phyloP scores from a whole-genome alignment of 2,888 invertebrate genomes.

The Beris morrisii region DNA sequence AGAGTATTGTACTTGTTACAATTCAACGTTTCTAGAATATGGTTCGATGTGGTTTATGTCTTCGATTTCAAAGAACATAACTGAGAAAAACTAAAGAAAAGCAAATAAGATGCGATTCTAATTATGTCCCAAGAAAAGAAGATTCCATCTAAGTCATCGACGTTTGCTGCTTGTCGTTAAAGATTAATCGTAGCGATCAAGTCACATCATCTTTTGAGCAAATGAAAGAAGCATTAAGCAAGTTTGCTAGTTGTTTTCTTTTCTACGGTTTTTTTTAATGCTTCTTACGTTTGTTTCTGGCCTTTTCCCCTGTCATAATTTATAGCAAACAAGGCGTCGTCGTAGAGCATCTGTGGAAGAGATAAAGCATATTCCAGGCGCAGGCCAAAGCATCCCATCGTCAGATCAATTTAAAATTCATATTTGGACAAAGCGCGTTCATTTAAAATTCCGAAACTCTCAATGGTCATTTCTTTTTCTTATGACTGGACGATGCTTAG shows the following conservation, averaged over 20 bases:
- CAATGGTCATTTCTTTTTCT: slow-evolving; percentile 8
- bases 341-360: neutral
- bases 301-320: slow-evolving; percentile 32
- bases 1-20: too few species aligned
- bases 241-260: neutral
- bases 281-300: neutral
- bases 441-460: slow-evolving; percentile 36
- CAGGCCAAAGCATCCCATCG: neutral
- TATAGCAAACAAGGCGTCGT: slow-evolving; percentile 27
- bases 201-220: slow-evolving; percentile 34
- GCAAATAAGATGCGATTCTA: neutral
- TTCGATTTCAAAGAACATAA: too few species aligned
- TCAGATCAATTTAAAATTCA: slow-evolving; percentile 36
- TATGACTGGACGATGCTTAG: neutral
- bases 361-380: neutral
- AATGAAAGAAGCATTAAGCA: slow-evolving; percentile 20
- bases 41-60: too few species aligned
- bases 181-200: slow-evolving; percentile 37
- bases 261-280: neutral
- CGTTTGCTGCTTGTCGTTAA: slow-evolving; percentile 34
- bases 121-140: slow-evolving; percentile 21
- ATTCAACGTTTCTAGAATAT: too few species aligned
- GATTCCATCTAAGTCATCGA: slow-evolving; percentile 32
- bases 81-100: neutral
- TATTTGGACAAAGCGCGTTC: slow-evolving; percentile 37